These are phyloP conservation scores for Fringilla coelebs DNA, from an alignment of 2,797 vertebrate species.

Conservation along the genomic window DNA sequence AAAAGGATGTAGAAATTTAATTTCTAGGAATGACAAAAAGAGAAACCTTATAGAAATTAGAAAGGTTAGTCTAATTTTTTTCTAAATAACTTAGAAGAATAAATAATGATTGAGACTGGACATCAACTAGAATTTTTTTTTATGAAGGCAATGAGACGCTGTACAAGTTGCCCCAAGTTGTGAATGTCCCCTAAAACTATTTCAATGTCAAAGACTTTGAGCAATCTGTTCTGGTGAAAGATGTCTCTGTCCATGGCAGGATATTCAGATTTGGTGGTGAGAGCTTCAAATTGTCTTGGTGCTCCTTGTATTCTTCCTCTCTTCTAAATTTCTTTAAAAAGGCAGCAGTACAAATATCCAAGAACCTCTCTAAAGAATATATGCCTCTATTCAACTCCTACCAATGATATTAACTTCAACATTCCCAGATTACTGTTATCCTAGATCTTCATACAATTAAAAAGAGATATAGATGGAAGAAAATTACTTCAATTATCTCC, in stretches of 20 bases:
- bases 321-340: background rate
- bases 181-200: fast-evolving
- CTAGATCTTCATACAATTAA: background rate
- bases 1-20: background rate
- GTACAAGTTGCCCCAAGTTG: background rate
- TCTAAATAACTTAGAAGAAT: background rate
- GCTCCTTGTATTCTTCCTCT: background rate
- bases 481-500: background rate
- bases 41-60: background rate
- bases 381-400: background rate
- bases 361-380: background rate
- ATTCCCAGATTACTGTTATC: background rate
- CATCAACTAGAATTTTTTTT: background rate
- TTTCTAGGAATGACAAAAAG: background rate
- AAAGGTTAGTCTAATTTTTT: background rate
- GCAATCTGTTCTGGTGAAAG: background rate
- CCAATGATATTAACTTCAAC: background rate
- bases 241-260: background rate
- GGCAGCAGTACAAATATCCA: background rate
- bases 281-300: background rate
- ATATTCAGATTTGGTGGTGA: background rate
- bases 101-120: background rate
- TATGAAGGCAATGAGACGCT: background rate
- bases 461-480: background rate
- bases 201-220: background rate